phyloP scores from a whole-genome alignment of 1,140 invertebrate genomes.

The Coelopa frigida region DNA sequence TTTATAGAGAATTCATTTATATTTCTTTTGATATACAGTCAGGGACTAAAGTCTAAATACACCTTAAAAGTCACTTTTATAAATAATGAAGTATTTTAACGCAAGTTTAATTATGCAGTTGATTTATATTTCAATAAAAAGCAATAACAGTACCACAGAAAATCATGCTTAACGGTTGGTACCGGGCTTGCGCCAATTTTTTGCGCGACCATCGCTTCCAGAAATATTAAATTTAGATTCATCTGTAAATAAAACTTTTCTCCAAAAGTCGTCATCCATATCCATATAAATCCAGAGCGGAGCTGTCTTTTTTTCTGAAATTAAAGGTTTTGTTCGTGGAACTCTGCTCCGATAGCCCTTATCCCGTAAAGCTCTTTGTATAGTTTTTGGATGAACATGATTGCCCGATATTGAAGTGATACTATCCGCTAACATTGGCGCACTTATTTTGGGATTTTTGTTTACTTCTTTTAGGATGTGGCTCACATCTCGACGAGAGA shows the following conservation, averaged over 20 bases:
- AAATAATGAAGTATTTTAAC: too few relatives aligned
- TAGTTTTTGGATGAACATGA: slow-evolving; percentile 6
- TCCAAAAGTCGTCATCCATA: slow-evolving; percentile 11
- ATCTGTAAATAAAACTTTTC: slow-evolving; percentile 21
- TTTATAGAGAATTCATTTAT: too few relatives aligned
- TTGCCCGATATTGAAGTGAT: neutral
- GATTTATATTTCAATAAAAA: too few relatives aligned
- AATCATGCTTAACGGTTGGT: too few relatives aligned
- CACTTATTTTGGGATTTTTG: neutral
- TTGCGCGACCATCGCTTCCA: slow-evolving; percentile 12
- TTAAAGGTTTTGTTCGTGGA: slow-evolving; percentile 13
- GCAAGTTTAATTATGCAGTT: too few relatives aligned
- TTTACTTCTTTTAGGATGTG: neutral
- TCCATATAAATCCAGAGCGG: slow-evolving; percentile 15
- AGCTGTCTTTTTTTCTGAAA: slow-evolving; percentile 13
- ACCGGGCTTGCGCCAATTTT: slow-evolving; percentile 15
- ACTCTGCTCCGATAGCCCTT: slow-evolving; percentile 9
- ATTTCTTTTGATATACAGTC: too few relatives aligned
- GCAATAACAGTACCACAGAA: too few relatives aligned
- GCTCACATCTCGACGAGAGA: neutral
- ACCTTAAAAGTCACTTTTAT: too few relatives aligned
- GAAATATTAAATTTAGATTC: slow-evolving; percentile 26
- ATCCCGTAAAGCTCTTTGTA: slow-evolving; percentile 14
- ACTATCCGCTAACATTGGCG: neutral
- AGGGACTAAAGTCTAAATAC: too few relatives aligned